Evolutionary conservation across 1,140 invertebrate species (phyloP).

Genomic region (Aphelinus atriplicis): DNA sequence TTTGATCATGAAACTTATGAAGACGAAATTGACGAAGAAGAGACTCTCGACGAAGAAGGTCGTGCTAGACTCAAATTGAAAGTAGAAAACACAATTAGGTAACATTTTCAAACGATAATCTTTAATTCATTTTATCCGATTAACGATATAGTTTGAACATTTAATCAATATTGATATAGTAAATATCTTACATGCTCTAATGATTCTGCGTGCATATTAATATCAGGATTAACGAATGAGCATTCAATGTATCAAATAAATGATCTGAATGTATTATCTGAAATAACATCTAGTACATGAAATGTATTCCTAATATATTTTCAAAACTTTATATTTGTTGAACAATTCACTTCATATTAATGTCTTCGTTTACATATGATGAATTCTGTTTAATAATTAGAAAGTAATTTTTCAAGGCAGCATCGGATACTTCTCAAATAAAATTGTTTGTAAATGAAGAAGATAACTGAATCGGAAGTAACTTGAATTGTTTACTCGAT

Average conservation of each 20-base stretch:
- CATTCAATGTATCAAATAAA: no score
- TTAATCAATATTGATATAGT: neutral
- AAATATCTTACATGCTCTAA: neutral
- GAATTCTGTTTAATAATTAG: neutral
- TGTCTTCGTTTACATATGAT: no score
- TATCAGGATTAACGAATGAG: no score
- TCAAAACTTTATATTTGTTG: no score
- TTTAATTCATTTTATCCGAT: neutral
- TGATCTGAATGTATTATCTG: no score
- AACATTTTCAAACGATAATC: neutral
- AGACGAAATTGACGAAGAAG: constrained; percentile 99
- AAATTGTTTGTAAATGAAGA: no score
- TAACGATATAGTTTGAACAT: neutral
- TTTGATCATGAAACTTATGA: constrained; percentile 96
- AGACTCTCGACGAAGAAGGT: constrained; percentile 97
- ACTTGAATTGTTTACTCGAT: neutral
- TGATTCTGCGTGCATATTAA: no score
- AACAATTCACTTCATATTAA: no score
- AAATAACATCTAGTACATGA: no score
- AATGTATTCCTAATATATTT: no score
- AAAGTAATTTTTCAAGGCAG: neutral
- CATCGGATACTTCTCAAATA: neutral
- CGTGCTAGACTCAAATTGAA: constrained; percentile 89
- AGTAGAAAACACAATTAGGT: constrained; percentile 94
- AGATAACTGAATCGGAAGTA: no score